Evolutionary conservation across 2,888 invertebrate species (phyloP), one percentile per base, ranked within the genome.

Genomic region (Thymelicus sylvestris): DNA sequence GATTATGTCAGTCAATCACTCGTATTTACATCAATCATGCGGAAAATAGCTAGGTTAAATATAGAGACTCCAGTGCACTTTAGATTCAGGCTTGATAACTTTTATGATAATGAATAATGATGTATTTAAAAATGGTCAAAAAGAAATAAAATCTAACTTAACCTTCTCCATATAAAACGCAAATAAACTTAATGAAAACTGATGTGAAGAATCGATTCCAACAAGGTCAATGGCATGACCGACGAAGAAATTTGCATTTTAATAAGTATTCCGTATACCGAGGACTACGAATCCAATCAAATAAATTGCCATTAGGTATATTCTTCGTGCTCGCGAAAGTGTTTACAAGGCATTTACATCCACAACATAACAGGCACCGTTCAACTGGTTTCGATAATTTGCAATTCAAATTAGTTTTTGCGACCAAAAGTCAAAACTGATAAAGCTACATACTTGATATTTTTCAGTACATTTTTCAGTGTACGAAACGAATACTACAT

Each of bases 241-340:
- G 59, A 38, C 47, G 66, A 67, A 67, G 38, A 48, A 67, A 67
- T 67, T 67, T 67, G 47, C 66, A 67, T 67, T 67, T 60, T 67
- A 38, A 59, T 67, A 48, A 19, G 39, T 47, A 60, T 67, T 67
- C 10, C 38, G 47, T 50, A 67, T 48, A 59, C 6, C 44, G 59
- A 67, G 24, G 60, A 39, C 47, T 59, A 60, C 31, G 48, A 67
- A 67, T 24, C 15, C n/a, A 15, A 67, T 39, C 10, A 67, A 60
- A 48, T 60, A 61, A 67, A 61, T 61, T 60, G 47, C 44, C 60
- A 38, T 60, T 60, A 60, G 48, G 59, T 60, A 59, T 59, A 13
- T 47, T 61, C 52, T 68, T 47, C 44, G 52, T 55, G 44, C 31
- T 63, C 44, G 24, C 47, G 39, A 69, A 57, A 69, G 41, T 59